These are phyloP conservation scores for Nomada ruficornis DNA, from an alignment of 2,888 invertebrate genomes.

Conservation along the genomic window DNA sequence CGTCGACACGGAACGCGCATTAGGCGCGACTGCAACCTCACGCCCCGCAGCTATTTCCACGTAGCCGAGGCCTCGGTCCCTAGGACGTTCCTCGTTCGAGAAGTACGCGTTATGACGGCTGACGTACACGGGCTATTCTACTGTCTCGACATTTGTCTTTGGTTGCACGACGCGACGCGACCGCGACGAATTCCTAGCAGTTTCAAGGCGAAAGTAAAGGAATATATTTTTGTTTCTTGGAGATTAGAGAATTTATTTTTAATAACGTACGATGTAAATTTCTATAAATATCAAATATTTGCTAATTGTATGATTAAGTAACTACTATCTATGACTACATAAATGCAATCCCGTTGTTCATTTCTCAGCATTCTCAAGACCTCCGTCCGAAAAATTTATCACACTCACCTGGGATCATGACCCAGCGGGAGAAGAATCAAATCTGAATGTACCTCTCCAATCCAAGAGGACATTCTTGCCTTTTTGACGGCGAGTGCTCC, in stretches of 20 bases:
- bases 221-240: background rate
- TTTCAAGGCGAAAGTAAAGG: too few species aligned
- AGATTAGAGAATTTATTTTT: background rate
- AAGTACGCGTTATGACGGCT: slow-evolving; percentile 64
- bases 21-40: slow-evolving; percentile 80
- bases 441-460: slow-evolving; percentile 44
- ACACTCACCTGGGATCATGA: background rate
- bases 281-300: too few species aligned
- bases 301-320: too few species aligned
- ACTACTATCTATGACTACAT: too few species aligned
- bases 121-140: slow-evolving; percentile 45
- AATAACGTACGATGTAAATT: too few species aligned
- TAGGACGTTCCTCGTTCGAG: slow-evolving; percentile 38
- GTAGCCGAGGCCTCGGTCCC: slow-evolving; percentile 20
- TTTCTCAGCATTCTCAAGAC: slow-evolving; percentile 11
- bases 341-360: background rate
- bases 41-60: slow-evolving; percentile 67
- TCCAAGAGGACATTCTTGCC: slow-evolving; percentile 16
- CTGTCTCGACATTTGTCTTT: slow-evolving; percentile 9
- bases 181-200: background rate
- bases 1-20: slow-evolving; percentile 83
- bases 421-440: slow-evolving; percentile 13
- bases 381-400: background rate
- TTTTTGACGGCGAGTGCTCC: slow-evolving; percentile 51
- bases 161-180: background rate